Percentiles rank a stretch among this genome's conserved stretches.
These are phyloP conservation scores for Platichthys stellatus DNA, from an alignment of 2,113 vertebrate species.

Conservation along the genomic window DNA sequence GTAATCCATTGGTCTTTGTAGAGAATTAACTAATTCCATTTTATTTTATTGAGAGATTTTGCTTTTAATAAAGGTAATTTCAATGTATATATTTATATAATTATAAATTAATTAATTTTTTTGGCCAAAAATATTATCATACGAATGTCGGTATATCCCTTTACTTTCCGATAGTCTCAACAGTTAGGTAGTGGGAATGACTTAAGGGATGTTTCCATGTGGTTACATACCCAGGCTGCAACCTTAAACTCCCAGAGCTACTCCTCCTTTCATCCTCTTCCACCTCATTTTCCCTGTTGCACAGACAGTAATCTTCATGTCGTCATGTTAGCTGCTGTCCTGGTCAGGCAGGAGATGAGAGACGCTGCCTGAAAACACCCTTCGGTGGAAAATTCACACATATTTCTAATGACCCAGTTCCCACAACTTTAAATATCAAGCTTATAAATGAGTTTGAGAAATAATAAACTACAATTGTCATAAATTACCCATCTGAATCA, in stretches of 20 bases:
- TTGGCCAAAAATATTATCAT: not conserved
- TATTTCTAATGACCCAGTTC: not conserved
- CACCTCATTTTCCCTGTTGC: conserved; percentile 36
- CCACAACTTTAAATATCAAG: too few relatives aligned
- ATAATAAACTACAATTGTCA: not conserved
- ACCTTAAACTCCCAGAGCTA: conserved; percentile 27
- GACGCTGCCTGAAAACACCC: conserved; percentile 30
- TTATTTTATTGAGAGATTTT: too few relatives aligned
- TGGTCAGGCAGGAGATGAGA: conserved; percentile 51
- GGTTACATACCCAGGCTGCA: conserved; percentile 11
- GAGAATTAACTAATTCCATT: not conserved
- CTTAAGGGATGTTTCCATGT: conserved; percentile 22
- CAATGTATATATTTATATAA: not conserved
- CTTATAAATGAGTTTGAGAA: too few relatives aligned
- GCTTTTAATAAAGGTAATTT: too few relatives aligned
- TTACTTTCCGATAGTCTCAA: not conserved
- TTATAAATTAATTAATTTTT: not conserved
- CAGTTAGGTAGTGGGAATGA: not conserved
- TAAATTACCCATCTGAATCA: not conserved
- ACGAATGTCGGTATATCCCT: not conserved
- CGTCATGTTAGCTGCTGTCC: conserved; percentile 46
- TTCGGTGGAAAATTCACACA: not conserved
- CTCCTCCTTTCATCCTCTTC: conserved; percentile 40
- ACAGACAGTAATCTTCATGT: conserved; percentile 58
- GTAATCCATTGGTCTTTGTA: not conserved